These are phyloP conservation scores for Xyrauchen texanus DNA, from an alignment of 2,113 vertebrate genomes.

Conservation along the genomic window DNA sequence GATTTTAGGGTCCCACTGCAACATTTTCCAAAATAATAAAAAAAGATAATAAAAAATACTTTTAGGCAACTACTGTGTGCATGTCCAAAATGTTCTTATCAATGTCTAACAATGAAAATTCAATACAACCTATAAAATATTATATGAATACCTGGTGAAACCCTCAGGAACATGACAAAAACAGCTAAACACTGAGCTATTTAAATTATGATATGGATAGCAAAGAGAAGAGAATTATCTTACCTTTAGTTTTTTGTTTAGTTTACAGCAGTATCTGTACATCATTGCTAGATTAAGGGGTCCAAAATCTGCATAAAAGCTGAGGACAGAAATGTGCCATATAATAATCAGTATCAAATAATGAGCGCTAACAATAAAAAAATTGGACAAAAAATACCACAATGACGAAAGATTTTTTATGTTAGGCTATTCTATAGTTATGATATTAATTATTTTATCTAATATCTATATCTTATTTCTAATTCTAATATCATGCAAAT, in stretches of 20 bases:
- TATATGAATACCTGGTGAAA: not conserved
- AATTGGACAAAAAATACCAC: too few relatives aligned
- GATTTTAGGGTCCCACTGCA: too few relatives aligned
- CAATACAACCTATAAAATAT: not conserved
- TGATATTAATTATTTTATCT: too few relatives aligned
- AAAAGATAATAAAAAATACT: too few relatives aligned
- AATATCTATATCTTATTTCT: too few relatives aligned
- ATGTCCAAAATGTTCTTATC: too few relatives aligned
- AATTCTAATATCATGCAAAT: too few relatives aligned
- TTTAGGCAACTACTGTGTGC: too few relatives aligned
- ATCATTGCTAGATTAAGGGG: slow-evolving; percentile 92
- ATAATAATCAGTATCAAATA: not conserved
- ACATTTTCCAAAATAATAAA: too few relatives aligned
- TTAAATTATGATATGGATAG: not conserved
- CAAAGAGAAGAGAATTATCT: slow-evolving; percentile 51
- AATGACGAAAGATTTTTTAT: too few relatives aligned
- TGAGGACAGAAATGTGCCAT: slow-evolving; percentile 57
- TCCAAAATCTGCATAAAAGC: slow-evolving; percentile 95
- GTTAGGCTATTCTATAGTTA: too few relatives aligned
- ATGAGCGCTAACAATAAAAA: too few relatives aligned
- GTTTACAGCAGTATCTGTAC: slow-evolving; percentile 91
- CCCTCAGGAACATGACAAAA: not conserved
- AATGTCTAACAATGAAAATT: not conserved
- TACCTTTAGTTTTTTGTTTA: slow-evolving; percentile 93
- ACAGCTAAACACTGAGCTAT: not conserved